Evolutionary conservation across 2,888 invertebrate genomes (phyloP), one percentile per base, ranked within the genome.

Genomic region (Hesperia comma): DNA sequence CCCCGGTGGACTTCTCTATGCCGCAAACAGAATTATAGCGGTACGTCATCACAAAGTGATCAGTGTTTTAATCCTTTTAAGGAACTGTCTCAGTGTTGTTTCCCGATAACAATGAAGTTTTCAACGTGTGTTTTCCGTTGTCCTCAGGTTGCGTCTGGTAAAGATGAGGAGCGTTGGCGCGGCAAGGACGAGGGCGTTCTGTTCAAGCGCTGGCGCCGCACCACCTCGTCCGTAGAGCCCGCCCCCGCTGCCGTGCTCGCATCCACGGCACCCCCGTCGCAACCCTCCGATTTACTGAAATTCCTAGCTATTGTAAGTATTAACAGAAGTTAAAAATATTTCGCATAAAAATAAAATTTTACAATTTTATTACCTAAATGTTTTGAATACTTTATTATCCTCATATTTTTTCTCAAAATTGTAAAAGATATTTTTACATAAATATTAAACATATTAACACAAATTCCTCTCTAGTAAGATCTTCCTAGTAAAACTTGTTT

Each of bases 271-370:
- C 76, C 84, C 19, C 76, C 81, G 1, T 78, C 87, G 67, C 91
- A 90, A 77, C 86, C 93, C 66, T 93, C 93, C 58, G 93, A 93
- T 53, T 79, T 93, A 74, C 93, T 96, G 75, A 96, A 96, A 89
- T 96, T 96, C 85, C 90, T 97, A 85, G 96, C 96, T 79, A 95
- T 96, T 94, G 96, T 96, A 94, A 96, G 96, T 95, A 88, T 76
- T 54, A 43, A 56, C 15, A 63, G 57, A 67, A 46, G 17, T n/a
- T 57, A 21, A 41, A 40, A 19, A 17, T 60, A 19, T 26, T 56
- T 14, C 49, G 40, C 49, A 56, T 17, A 8, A 17, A 17, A 3
- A 17, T 17, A 14, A 8, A 7, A 15, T 4, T 17, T 26, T 54
- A 21, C n/a, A n/a, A n/a, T n/a, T 49, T 12, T 3, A 37, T 37